A percentile compares a stretch with the other conserved stretches of the same genome.
phyloP scores from a whole-genome alignment of 2,888 invertebrate genomes.

The Luperina nickerlii region DNA sequence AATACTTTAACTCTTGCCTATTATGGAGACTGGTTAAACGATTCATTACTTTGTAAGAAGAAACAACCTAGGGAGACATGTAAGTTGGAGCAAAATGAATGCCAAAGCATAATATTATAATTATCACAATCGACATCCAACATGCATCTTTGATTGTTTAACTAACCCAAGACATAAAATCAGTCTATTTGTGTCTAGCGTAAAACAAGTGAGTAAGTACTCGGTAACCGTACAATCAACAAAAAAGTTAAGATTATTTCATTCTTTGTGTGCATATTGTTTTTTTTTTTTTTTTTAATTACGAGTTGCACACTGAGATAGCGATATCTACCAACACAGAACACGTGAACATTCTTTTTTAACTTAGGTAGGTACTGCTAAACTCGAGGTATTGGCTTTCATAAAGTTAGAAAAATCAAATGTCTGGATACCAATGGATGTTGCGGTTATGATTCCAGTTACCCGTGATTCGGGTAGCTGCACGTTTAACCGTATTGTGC shows the following conservation, averaged over 20 bases:
- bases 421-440: no score
- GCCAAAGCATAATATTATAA: neutral
- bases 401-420: neutral
- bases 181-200: neutral
- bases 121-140: neutral
- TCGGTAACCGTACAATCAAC: neutral
- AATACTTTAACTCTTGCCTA: slow-evolving; percentile 22
- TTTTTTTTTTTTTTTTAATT: neutral
- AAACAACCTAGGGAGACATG: neutral
- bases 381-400: neutral
- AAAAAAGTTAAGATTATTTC: neutral
- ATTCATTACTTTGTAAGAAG: neutral
- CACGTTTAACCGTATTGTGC: neutral
- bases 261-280: neutral
- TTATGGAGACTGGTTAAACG: neutral
- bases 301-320: neutral
- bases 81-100: slow-evolving; percentile 7
- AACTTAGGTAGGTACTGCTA: neutral
- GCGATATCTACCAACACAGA: neutral
- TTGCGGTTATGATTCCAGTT: neutral
- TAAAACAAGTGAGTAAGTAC: neutral
- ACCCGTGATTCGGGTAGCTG: neutral
- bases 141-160: neutral
- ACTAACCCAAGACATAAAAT: neutral
- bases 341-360: neutral